Evolutionary conservation across 1,140 invertebrate species (phyloP).

Genomic region (Drosophila melanogaster): DNA sequence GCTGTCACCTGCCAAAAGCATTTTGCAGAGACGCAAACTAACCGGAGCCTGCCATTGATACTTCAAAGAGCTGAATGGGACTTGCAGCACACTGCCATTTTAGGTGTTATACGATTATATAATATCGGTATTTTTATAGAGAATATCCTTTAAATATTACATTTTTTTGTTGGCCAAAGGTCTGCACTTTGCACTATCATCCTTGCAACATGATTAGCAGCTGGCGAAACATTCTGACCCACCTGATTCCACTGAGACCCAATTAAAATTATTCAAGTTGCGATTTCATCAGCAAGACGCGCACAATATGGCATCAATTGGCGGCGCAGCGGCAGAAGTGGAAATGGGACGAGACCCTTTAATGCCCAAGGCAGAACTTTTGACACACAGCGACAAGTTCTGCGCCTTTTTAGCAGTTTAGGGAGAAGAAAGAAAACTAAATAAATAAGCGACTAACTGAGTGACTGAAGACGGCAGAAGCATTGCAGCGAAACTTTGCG

Average conservation of each 20-base stretch:
- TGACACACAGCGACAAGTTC: slow-evolving; percentile 63
- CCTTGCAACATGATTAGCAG: too few relatives aligned
- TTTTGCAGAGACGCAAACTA: not conserved
- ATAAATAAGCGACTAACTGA: slow-evolving; percentile 76
- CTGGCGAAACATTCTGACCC: too few relatives aligned
- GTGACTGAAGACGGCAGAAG: slow-evolving; percentile 41
- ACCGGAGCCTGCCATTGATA: not conserved
- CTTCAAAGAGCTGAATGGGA: not conserved
- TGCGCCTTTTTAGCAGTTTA: slow-evolving; percentile 57
- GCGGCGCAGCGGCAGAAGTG: slow-evolving; percentile 8
- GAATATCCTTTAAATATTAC: too few relatives aligned
- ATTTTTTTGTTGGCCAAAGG: too few relatives aligned
- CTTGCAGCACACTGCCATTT: not conserved
- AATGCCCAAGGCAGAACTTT: slow-evolving; percentile 47
- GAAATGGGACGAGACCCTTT: not conserved
- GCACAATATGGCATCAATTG: slow-evolving; percentile 46
- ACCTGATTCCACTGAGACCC: slow-evolving; percentile 4
- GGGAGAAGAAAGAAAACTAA: slow-evolving; percentile 61
- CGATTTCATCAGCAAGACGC: slow-evolving; percentile 9
- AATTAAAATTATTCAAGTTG: slow-evolving; percentile 49
- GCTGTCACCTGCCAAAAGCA: slow-evolving; percentile 19
- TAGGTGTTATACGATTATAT: not conserved
- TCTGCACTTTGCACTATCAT: too few relatives aligned
- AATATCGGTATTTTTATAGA: not conserved
- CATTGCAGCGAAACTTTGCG: slow-evolving; percentile 54